phyloP scores from a whole-genome alignment of 1,140 invertebrate species.

The Dreissena polymorpha region DNA sequence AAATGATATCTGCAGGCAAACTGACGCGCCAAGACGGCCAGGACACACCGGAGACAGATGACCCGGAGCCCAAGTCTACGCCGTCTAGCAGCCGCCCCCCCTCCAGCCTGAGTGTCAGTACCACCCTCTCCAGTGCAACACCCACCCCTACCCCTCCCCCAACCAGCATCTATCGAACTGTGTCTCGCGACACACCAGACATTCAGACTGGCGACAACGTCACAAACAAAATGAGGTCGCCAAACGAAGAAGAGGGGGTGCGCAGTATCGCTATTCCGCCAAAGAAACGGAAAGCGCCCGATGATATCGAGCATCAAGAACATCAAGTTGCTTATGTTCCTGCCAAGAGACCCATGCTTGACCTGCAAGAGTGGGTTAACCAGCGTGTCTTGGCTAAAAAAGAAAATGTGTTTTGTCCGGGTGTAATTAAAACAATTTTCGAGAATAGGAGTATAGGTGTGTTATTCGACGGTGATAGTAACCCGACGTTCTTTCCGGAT shows the following conservation, averaged over 20 bases:
- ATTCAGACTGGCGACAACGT: not conserved
- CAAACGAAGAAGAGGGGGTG: constrained; percentile 47
- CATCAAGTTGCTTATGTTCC: constrained; percentile 48
- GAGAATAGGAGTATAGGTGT: constrained; percentile 86
- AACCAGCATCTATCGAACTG: constrained; percentile 14
- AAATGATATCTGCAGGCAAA: constrained; percentile 48
- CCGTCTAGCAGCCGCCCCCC: constrained; percentile 38
- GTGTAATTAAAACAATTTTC: constrained; percentile 85
- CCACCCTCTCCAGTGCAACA: constrained; percentile 25
- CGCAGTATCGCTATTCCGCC: constrained; percentile 76
- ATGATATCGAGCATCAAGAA: constrained; percentile 64
- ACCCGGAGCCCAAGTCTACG: constrained; percentile 43
- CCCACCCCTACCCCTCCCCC: constrained; percentile 39
- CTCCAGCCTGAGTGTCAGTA: constrained; percentile 38
- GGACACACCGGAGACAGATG: constrained; percentile 53
- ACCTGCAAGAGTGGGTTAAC: constrained; percentile 94
- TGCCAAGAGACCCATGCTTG: constrained; percentile 81
- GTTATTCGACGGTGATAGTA: constrained; percentile 86
- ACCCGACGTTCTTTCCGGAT: constrained; percentile 82
- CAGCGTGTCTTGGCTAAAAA: constrained; percentile 93
- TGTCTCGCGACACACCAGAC: constrained; percentile 23
- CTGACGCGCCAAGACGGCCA: constrained; percentile 56
- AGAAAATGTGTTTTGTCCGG: constrained; percentile 91
- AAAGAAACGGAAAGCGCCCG: constrained; percentile 76
- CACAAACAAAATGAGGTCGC: constrained; percentile 56